These are phyloP conservation scores for Botia kubotai DNA, from an alignment of 2,797 vertebrate genomes.

Conservation along the genomic window DNA sequence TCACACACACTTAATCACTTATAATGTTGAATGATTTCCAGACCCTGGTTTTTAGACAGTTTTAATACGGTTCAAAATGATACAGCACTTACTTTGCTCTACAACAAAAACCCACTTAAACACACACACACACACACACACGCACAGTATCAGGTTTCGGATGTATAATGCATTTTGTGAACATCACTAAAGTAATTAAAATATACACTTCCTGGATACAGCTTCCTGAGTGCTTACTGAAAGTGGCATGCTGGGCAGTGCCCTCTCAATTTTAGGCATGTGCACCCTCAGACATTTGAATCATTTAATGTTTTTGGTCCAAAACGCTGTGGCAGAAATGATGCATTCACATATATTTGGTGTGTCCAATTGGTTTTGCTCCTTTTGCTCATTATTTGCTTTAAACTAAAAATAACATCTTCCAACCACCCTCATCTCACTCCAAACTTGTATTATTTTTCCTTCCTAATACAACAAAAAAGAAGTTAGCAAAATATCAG, in stretches of 20 bases:
- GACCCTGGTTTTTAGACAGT: constrained; percentile 16
- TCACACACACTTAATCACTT: constrained; percentile 24
- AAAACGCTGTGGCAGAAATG: background rate
- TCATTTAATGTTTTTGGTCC: too few relatives aligned
- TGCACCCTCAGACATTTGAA: too few relatives aligned
- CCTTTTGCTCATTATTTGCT: background rate
- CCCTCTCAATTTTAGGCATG: background rate
- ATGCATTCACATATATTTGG: background rate
- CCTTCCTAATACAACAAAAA: background rate
- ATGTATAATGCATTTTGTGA: background rate
- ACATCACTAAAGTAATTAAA: background rate
- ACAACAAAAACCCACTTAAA: constrained; percentile 6
- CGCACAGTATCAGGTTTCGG: background rate
- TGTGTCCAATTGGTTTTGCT: background rate
- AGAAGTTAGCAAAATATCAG: background rate
- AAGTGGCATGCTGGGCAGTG: background rate
- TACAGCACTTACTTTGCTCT: constrained; percentile 34
- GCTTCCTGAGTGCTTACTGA: background rate
- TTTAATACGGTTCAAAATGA: constrained; percentile 27
- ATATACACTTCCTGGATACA: background rate
- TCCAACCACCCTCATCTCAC: background rate
- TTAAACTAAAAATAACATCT: background rate
- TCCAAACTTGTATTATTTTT: background rate
- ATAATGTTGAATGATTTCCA: background rate
- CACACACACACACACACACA: background rate